Base-by-base conservation (phyloP, 1,140 invertebrate genomes). In the Antheraea mylitta region DNA sequence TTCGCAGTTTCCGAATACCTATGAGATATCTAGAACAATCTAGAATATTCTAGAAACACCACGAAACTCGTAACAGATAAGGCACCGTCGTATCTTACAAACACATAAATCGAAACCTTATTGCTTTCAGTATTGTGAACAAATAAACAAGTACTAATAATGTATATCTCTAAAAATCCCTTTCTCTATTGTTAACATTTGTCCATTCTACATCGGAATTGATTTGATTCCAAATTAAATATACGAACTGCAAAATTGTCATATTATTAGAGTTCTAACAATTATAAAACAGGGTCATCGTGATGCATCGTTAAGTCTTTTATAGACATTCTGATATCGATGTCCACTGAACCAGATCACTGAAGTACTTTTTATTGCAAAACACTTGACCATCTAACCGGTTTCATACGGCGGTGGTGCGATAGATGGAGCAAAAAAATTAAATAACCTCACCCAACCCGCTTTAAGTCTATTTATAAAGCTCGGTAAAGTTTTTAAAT, bases 361-460 rank as follows among this genome's bases (percentile, higher is more conserved):
- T 53, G 45, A 53, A 16, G 45, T 53, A 53, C 16, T 53, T 53
- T 53, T 53, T 53, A 53, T 53, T 53, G 16, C 45, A 16, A 53
- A 53, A 53, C 45, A 53, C 45, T 30, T 30, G 22, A 2, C 22
- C 22, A 30, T 30, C 11, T 53, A 53, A 53, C 45, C 45, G 45
- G 45, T 53, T n/a, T 53, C 45, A 53, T 16, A 53, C 11, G 16
- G 16, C 11, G 0, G 5, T 53, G 16, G 45, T 53, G 45, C 45
- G 11, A 53, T 53, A 53, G 45, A 53, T n/a, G 45, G 45, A 53
- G 16, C 45, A 53, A 53, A 53, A 53, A 16, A 53, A 53, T n/a
- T 53, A 53, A 53, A 53, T 53, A 53, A 53, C 45, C 45, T 53
- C 45, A 53, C 45, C 45, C 45, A 53, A 53, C 45, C 45, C 45